Evolutionary conservation across 2,113 vertebrate species (phyloP), one percentile per base, ranked within the genome.

Genomic region (Gobiocypris rarus): DNA sequence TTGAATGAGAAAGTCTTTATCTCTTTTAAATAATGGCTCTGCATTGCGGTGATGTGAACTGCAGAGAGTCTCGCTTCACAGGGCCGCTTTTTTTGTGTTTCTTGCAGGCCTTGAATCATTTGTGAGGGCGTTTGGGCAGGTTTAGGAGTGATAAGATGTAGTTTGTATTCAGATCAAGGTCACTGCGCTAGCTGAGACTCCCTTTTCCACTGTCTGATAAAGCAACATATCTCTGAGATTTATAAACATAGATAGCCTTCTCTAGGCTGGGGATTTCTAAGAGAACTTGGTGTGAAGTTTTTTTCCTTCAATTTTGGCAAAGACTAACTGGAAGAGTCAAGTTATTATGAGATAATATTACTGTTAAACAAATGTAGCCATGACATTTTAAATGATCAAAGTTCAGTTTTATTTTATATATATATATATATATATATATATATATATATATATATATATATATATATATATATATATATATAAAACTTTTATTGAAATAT

Each of bases 21-120:
- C 48, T 84, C 50, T 75, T 86, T 56, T 75, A 69, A 82, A 63
- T 80, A 87, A 65, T 80, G 26, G 41, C 43, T 80, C 59, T 80
- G 77, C 59, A 80, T 50, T 67, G 77, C 59, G 9, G 77, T 0
- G 58, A 80, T 67, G 77, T 78, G 76, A 78, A 78, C 38, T 63
- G 38, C 22, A 38, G 24, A 78, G 41, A 5, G 43, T 19, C 10
- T 80, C 38, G 9, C 9, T 80, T 65, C 58, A 80, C 77, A 80
- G 77, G 38, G 24, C 38, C 9, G 24, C 43, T 65, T 65, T 50
- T 45, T 80, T 43, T 50, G 41, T 63, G 59, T 31, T 45, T 45
- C 45, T 63, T 26, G 65, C 59, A 63, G n/a, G 34, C 76, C 76
- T 31, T 45, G 45, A 74, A 78, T 78, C 58, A 78, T 59, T 78